Evolutionary conservation across 2,113 vertebrate species (phyloP), one percentile per base, ranked within the genome.

Genomic region (Chelonoidis abingdonii): DNA sequence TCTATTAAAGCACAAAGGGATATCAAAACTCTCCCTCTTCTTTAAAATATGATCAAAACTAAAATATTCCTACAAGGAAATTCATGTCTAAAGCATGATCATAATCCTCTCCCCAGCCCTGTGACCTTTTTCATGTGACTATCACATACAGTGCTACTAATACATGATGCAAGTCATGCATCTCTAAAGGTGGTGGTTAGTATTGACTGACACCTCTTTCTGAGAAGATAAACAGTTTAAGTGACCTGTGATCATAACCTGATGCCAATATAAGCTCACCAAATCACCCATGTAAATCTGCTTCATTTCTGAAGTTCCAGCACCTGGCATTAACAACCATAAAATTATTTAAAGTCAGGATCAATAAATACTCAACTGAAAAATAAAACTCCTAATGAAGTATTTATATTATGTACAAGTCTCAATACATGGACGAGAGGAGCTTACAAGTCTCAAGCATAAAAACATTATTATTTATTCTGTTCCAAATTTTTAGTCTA

Each of bases 41-140:
- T 78, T 83, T 72, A 27, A 89, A 94, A 86, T 49, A 79, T 0
- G 1, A 84, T 76, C 53, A 94, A 92, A 83, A 94, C 94, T 94
- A 53, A 87, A 89, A 84, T 91, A 85, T 87, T 79, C 88, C 75
- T 85, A 90, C 59, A 76, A 95, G 84, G 87, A 92, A 97, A 92
- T 92, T 94, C 86, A 96, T 94, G 89, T 93, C 95, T 94, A 84
- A 97, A 94, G 93, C 95, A 93, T 86, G 95, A 93, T 91, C 86
- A 75, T 96, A 98, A 97, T 97, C 97, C 95, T 95, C 92, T 93
- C 95, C 90, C 94, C 86, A 84, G 49, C 52, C 96, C 93, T 92
- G 91, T 97, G 95, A 97, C 96, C 93, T 91, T 93, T 96, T 95
- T 76, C 97, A 97, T 97, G 97, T 97, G 97, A 98, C 94, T 56